A percentile compares a stretch with the other conserved stretches of the same genome.
These are phyloP conservation scores for Apomyelois bistriatella DNA, from an alignment of 2,888 invertebrate species.

Conservation along the genomic window DNA sequence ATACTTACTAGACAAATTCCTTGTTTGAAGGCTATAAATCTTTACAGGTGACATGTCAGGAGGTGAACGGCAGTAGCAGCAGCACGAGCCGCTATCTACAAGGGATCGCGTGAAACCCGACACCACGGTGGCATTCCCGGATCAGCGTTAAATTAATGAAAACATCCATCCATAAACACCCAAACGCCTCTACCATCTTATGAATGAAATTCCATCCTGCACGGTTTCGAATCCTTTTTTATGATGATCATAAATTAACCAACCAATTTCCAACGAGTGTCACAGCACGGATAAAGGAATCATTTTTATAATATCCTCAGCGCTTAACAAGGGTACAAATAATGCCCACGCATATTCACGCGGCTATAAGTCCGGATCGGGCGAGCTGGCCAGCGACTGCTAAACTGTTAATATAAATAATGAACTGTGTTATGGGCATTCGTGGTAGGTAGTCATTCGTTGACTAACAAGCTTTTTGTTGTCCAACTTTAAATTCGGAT, in stretches of 20 bases:
- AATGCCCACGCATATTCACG: slow-evolving; percentile 79
- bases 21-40: slow-evolving; percentile 21
- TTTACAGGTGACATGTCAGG: slow-evolving; percentile 28
- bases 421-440: slow-evolving; percentile 74
- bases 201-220: slow-evolving; percentile 80
- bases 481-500: slow-evolving; percentile 42
- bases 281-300: slow-evolving; percentile 78
- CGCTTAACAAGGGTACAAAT: slow-evolving; percentile 78
- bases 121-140: slow-evolving; percentile 64
- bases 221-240: slow-evolving; percentile 76
- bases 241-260: slow-evolving; percentile 75
- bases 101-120: slow-evolving; percentile 56
- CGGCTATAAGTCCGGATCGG: slow-evolving; percentile 71
- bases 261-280: slow-evolving; percentile 78
- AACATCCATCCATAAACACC: slow-evolving; percentile 78
- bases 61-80: slow-evolving; percentile 56
- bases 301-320: slow-evolving; percentile 79
- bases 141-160: slow-evolving; percentile 77
- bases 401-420: slow-evolving; percentile 80
- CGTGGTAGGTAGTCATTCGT: slow-evolving; percentile 66
- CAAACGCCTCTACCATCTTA: slow-evolving; percentile 78
- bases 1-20: neutral
- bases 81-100: slow-evolving; percentile 55
- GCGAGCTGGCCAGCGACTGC: slow-evolving; percentile 70
- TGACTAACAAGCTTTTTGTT: slow-evolving; percentile 74